phyloP scores from a whole-genome alignment of 2,797 vertebrate genomes.

The Poecilia gillii region DNA sequence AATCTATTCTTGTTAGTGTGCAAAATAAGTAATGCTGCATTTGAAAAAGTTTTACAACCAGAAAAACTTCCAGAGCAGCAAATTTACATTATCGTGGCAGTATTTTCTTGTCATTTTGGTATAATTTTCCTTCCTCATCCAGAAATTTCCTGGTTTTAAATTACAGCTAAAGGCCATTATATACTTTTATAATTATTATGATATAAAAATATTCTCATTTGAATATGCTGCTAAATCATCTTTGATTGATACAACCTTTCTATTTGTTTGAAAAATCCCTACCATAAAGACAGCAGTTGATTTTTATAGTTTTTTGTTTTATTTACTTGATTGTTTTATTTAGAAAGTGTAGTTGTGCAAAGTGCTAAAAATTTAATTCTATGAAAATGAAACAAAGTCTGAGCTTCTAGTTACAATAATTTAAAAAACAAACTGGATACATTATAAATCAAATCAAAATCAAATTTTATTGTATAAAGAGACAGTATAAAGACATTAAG shows the following conservation, averaged over 20 bases:
- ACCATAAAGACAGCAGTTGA: neutral
- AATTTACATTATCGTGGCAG: neutral
- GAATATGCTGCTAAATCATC: neutral
- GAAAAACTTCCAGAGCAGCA: neutral
- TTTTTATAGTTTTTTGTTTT: neutral
- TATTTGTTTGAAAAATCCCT: neutral
- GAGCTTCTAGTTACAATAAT: neutral
- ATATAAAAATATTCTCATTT: neutral
- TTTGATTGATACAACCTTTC: neutral
- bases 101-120: neutral
- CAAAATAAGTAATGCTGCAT: neutral
- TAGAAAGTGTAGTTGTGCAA: neutral
- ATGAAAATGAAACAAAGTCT: neutral
- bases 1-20: neutral
- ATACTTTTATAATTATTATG: neutral
- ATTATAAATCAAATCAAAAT: neutral
- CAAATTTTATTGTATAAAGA: too few species aligned
- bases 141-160: neutral
- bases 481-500: neutral
- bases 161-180: neutral
- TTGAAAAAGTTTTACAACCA: neutral
- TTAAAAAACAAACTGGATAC: neutral
- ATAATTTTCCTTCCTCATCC: neutral
- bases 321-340: neutral
- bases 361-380: neutral